Base-by-base conservation (phyloP, 23 tunicate species). In the Trididemnum clinides region DNA sequence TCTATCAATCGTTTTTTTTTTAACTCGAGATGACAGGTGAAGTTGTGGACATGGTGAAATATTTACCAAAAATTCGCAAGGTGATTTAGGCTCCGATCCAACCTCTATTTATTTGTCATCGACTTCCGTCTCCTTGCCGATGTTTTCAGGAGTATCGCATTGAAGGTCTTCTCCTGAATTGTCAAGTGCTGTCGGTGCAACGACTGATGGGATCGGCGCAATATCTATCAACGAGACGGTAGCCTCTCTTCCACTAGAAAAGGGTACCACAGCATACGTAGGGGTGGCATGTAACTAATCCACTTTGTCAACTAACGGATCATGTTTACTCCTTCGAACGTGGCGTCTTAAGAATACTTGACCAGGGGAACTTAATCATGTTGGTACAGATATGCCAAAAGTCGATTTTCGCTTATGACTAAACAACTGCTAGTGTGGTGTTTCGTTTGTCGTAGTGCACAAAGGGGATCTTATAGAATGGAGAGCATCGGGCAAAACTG, bases 321-420 rank as follows among this genome's bases (percentile, higher is more conserved):
- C 82, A 50, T 83, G 44, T 35, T 62, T 81, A 31, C 79, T 81
- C 23, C 28, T 29, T 23, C 85, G 51, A 5, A 65, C 51, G 33
- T 63, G 75, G 19, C 79, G 76, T 32, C 36, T 81, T 33, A 78
- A 35, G 18, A 18, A 81, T 2, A 36, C 81, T 5, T 64, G 64
- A 6, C 87, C 87, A 10, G 83, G 81, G n/a, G 25, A 32, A 54
- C 25, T 28, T 3, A 83, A 29, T 83, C 87, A 83, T 6, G 87
- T 39, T 7, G 87, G 82, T 2, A 83, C 64, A 2, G 78, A 81
- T 10, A 30, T 23, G 3, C 77, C 85, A 33, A 63, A 33, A 32
- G 85, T 31, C 18, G 85, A 81, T 35, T 29, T 25, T 15, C 85
- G 85, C 20, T 64, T 23, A 57, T 30, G 64, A 26, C 34, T 64